Percentiles rank a stretch among this genome's conserved stretches.
phyloP scores from a whole-genome alignment of 2,797 vertebrate genomes.

The Phalanger gymnotis region DNA sequence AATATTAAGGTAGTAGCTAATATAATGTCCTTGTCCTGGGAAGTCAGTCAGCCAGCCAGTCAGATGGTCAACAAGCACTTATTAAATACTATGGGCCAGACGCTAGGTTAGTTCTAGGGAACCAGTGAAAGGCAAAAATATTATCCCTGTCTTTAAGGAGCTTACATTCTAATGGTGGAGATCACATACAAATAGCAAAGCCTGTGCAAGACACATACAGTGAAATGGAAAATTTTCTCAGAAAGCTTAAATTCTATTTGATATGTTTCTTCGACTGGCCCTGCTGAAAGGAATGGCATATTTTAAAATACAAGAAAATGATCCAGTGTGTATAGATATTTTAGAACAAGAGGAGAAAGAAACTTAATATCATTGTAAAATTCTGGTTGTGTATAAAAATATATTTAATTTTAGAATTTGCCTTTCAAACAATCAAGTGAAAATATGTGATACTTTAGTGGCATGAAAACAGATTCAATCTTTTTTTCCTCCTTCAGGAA shows the following conservation, averaged over 20 bases:
- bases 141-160: neutral
- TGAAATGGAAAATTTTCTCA: neutral
- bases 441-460: neutral
- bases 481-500: neutral
- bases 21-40: neutral
- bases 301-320: conserved; percentile 10
- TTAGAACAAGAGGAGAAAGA: conserved; percentile 1
- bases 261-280: neutral
- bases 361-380: conserved; percentile 7
- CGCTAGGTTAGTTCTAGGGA: neutral
- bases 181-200: neutral
- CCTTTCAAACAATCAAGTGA: conserved; percentile 18
- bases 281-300: neutral
- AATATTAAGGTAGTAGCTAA: neutral
- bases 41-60: neutral
- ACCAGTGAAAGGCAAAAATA: neutral
- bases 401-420: conserved; percentile 7
- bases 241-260: neutral
- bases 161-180: neutral
- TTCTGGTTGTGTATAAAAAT: neutral
- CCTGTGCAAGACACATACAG: neutral
- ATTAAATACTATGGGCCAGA: neutral
- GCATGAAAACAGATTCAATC: neutral
- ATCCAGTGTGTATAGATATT: neutral
- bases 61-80: neutral